Base-by-base conservation (phyloP, 2,888 invertebrate genomes). In the Phytoseiulus persimilis region DNA sequence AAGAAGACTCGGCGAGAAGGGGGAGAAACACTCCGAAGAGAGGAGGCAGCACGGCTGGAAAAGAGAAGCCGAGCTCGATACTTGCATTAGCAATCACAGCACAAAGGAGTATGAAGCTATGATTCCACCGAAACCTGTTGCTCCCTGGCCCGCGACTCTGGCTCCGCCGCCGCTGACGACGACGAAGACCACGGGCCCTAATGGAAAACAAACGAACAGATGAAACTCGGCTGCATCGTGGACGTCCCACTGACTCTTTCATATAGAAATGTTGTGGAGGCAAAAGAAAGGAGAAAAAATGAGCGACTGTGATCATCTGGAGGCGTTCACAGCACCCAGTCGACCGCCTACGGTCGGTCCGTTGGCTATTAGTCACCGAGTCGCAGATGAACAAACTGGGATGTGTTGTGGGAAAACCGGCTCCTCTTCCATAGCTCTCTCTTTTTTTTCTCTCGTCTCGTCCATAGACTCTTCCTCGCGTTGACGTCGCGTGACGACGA, bases 261-360 rank as follows among this genome's bases (percentile, higher is more conserved):
- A 65, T 65, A 65, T 28, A 28, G 65, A 65, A 65, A 65, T 65
- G 65, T 65, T 65, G 65, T 65, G 23, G 65, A 39, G 39, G 39
- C 39, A 39, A 65, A 23, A 65, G 65, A 14, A 28, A 65, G 23
- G 65, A 65, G 46, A 65, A 65, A 65, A 32, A 87, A n/a, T 87
- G 87, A 32, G 33, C 39, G 45, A 31, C 31, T 87, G 32, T 33
- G 87, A 87, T 87, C 87, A n/a, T 87, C 32, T 87, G 32, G 87
- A 33, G 5, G 32, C 33, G 87, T 39, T 87, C 32, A 31, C 87
- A 31, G 31, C 11, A 11, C 33, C 32, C 11, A 87, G 14, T 33
- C 65, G 65, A 14, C 65, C 65, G 65, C 65, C 65, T 28, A 65
- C 65, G 18, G 28, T 65, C 65, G 65, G 14, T 23, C 14, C 28